Base-by-base conservation (phyloP, 2,888 invertebrate species). In the Cataglyphis albicans region DNA sequence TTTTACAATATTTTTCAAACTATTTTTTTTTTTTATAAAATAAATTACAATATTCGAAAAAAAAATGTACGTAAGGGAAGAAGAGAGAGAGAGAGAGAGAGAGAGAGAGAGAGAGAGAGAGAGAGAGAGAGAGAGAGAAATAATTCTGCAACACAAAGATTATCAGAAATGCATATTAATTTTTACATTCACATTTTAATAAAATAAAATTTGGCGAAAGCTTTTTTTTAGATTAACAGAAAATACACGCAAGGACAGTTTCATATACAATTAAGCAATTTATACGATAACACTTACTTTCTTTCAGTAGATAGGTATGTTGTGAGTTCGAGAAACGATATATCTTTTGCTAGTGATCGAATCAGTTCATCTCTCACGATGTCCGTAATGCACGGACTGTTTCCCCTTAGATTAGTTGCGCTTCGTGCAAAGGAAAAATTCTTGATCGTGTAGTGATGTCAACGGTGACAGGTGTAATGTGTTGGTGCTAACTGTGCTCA, bases 401-500 rank as follows among this genome's bases (percentile, higher is more conserved):
- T 83, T 87, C 81, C 76, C 86, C 90, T 89, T 88, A 76, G 68
- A 12, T 64, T 81, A 86, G 68, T 25, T 35, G 10, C 44, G 52
- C 74, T 67, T 61, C 81, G 64, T 59, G 74, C 84, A 35, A 82
- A 88, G 68, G 72, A 78, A 70, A 70, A 44, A 72, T 65, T 82
- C 83, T 72, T 44, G 73, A 80, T 73, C 75, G 89, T 87, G 88
- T 82, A 84, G 90, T 85, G 90, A 81, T 81, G 59, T 59, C 84
- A 64, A 83, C 81, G 83, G 87, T 88, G 89, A 84, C 72, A 73
- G 65, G 35, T 90, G 89, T 88, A 78, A 81, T 88, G 88, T 90
- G 90, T 64, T 85, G 61, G 52, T 88, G 90, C n/a, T 81, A 80
- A 90, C 63, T 82, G 88, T 88, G 89, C 35, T 59, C 25, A 21